These are phyloP conservation scores for Calameuta pallipes DNA, from an alignment of 2,888 invertebrate genomes.

Conservation along the genomic window DNA sequence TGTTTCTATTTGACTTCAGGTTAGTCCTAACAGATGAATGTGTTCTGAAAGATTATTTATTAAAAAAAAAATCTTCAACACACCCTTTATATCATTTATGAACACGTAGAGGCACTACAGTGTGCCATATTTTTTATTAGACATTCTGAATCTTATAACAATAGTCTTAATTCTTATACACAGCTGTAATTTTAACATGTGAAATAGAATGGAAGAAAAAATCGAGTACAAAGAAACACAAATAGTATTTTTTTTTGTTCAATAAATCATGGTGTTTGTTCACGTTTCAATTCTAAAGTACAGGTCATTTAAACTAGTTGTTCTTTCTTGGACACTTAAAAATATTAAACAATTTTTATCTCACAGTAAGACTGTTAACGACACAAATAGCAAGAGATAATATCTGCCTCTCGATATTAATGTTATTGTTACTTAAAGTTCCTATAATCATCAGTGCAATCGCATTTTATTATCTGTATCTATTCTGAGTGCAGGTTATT, in stretches of 20 bases:
- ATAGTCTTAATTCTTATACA: conserved; percentile 13
- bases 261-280: too few relatives aligned
- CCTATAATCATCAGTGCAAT: background rate
- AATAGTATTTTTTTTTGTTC: background rate
- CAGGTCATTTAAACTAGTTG: background rate
- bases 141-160: conserved; percentile 17
- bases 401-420: background rate
- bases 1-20: background rate
- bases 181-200: background rate
- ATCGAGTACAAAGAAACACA: conserved; percentile 9
- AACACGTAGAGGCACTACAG: background rate
- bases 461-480: background rate
- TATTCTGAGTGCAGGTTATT: background rate
- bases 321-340: background rate
- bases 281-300: too few relatives aligned
- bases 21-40: background rate
- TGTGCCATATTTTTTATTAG: conserved; percentile 22
- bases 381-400: background rate
- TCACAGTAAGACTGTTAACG: background rate
- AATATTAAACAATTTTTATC: background rate
- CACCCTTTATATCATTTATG: background rate
- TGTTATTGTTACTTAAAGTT: background rate
- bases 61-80: background rate
- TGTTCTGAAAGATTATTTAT: background rate
- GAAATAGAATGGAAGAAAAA: background rate